Evolutionary conservation across 2,797 vertebrate species (phyloP), one percentile per base, ranked within the genome.

Genomic region (Clarias fuscus): DNA sequence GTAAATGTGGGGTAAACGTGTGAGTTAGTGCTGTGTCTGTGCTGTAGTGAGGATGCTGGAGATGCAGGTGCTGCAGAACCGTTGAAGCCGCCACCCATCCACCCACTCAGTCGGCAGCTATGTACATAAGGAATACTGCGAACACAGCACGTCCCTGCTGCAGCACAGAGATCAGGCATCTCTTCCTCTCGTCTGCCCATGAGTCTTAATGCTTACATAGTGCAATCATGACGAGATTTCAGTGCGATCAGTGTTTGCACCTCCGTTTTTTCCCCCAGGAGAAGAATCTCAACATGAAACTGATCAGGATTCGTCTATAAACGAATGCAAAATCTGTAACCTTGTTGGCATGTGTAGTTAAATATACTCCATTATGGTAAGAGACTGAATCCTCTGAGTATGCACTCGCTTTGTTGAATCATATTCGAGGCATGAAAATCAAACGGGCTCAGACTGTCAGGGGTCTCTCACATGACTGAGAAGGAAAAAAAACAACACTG

Each of bases 1-100:
- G n/a, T n/a, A n/a, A n/a, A n/a, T n/a, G n/a, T n/a, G 30, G 37
- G 81, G 65, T 24, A 17, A 59, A 59, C 30, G 24, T 20, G 53
- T 40, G 13, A 37, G 30, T 24, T 83, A 22, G 5, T 27, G 14
- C 11, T 48, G 24, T 64, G 11, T 64, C n/a, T 18, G 58, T 65
- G 58, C 40, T 33, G 43, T 10, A n/a, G 33, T 14, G 30, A 53
- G n/a, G 72, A 76, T 10, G 59, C 27, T 68, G 84, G 43, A 40
- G 59, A 7, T 76, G 71, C 17, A n/a, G 71, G 24, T 68, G 62
- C n/a, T 70, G 53, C 84, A 53, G 73, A 78, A 67, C 40, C 18
- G 7, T 67, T 10, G 8, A 58, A 53, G 11, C 48, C 48, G 48
- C 48, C 48, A 13, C 48, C 37, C 37, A 37, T 84, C 68, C 56